These are phyloP conservation scores for Allolobophora icterica DNA, from an alignment of 2,888 invertebrate genomes.

Conservation along the genomic window DNA sequence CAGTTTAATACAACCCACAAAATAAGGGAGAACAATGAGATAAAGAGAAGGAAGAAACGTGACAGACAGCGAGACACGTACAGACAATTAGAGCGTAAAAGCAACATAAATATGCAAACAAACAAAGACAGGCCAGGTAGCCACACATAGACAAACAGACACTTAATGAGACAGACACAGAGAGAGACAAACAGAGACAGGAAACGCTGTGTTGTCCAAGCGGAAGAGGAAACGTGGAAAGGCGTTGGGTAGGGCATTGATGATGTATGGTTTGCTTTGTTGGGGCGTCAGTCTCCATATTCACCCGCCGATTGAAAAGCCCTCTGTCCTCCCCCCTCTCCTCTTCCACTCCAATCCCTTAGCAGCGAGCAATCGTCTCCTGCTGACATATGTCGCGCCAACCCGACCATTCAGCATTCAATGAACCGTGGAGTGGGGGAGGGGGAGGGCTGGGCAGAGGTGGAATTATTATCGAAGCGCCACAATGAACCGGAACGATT, in stretches of 20 bases:
- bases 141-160: too few species aligned
- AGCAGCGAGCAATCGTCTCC: neutral
- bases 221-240: neutral
- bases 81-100: too few species aligned
- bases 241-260: neutral
- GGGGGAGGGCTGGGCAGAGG: neutral
- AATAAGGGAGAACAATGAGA: too few species aligned
- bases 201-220: neutral
- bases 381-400: neutral
- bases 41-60: too few species aligned
- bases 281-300: neutral
- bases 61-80: too few species aligned
- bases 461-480: neutral
- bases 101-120: too few species aligned
- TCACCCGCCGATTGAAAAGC: neutral
- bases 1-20: too few species aligned
- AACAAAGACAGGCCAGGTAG: too few species aligned
- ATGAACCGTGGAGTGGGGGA: neutral
- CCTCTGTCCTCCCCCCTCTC: neutral
- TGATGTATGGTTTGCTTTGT: neutral
- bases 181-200: neutral
- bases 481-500: constrained; percentile 9
- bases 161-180: neutral
- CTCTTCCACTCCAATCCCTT: neutral
- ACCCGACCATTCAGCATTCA: neutral